These are phyloP conservation scores for Thunnus thynnus DNA, from an alignment of 2,113 vertebrate genomes.

Conservation along the genomic window DNA sequence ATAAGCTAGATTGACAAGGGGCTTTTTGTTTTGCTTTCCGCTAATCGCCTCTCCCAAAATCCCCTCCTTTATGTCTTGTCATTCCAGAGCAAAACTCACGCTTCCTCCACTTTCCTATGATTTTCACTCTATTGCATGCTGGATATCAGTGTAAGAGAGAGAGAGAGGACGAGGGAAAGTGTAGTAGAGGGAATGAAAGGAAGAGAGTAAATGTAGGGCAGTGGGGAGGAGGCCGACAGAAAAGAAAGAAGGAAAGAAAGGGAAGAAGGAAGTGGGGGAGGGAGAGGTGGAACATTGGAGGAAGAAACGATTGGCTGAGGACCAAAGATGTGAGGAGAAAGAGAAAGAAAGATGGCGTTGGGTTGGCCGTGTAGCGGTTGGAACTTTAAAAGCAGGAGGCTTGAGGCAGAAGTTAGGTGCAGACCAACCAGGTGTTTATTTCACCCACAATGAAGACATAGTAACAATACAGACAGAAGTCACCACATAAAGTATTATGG, in stretches of 20 bases:
- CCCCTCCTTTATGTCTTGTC: constrained; percentile 66
- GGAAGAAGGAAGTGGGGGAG: constrained; percentile 42
- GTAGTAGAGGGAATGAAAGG: constrained; percentile 61
- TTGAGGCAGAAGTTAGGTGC: too few species aligned
- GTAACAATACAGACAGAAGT: too few species aligned
- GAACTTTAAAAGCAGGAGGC: too few species aligned
- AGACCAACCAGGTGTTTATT: too few species aligned
- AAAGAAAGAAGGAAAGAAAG: constrained; percentile 40
- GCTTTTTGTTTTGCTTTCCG: constrained; percentile 68
- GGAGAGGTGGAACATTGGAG: constrained; percentile 25
- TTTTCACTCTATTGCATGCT: constrained; percentile 42
- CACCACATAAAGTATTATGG: too few species aligned
- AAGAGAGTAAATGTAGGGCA: constrained; percentile 74
- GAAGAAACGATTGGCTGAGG: constrained; percentile 39
- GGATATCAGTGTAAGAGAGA: constrained; percentile 30
- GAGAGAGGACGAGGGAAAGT: constrained; percentile 6
- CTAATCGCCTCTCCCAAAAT: constrained; percentile 71
- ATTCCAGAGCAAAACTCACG: constrained; percentile 46
- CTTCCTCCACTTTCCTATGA: constrained; percentile 58
- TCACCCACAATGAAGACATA: too few species aligned
- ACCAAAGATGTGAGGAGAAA: constrained; percentile 44
- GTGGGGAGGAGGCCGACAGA: constrained; percentile 58
- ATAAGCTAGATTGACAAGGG: constrained; percentile 80
- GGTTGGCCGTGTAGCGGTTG: too few species aligned
- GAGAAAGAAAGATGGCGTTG: not conserved